Evolutionary conservation across 2,888 invertebrate species (phyloP), one percentile per base, ranked within the genome.

Genomic region (Pyrochroa serraticornis): DNA sequence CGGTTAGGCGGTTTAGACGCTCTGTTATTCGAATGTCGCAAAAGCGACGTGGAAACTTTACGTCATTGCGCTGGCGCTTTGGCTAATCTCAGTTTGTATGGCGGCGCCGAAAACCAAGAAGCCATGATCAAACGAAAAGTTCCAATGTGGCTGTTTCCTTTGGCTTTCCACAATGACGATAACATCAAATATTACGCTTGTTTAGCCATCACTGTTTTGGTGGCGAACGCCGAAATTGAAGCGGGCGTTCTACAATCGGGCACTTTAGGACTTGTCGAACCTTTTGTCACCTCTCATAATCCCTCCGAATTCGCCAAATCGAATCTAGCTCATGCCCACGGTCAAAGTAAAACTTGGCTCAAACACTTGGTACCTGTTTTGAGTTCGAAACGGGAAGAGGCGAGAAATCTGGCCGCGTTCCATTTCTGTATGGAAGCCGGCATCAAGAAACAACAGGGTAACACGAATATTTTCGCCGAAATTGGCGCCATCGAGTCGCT

Each of bases 351-450:
- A 75, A 93, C 93, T 71, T 97, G 97, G 97, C 82, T 98, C 50
- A 87, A 92, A 79, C 85, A 93, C 69, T 83, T 99, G 64, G 94
- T 98, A 3, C 97, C 97, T 0, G 94, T 98, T 7, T 82, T 99
- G 50, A 92, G 92, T 75, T 97, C 97, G 36, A 93, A 96, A 75
- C 84, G 97, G 60, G 95, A 97, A 75, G 98, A 98, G 80, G 97
- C 98, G 0, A 86, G 96, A 71, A 96, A 95, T 76, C 81, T 99
- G 69, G 98, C 97, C 2, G 97, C 98, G 33, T 99, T 98, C 78
- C 99, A 99, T 77, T 93, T 97, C 78, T 97, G 97, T 75, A 97
- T 99, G 96, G 99, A 99, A 80, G 97, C 98, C 7, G 95, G 95
- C 34, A 97, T 99, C 51, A 98, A 98, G 78, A 93, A 95, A 71